These are phyloP conservation scores for Dendrophyllia cribrosa DNA, from an alignment of 64 coral and sea anemone species.

Conservation along the genomic window DNA sequence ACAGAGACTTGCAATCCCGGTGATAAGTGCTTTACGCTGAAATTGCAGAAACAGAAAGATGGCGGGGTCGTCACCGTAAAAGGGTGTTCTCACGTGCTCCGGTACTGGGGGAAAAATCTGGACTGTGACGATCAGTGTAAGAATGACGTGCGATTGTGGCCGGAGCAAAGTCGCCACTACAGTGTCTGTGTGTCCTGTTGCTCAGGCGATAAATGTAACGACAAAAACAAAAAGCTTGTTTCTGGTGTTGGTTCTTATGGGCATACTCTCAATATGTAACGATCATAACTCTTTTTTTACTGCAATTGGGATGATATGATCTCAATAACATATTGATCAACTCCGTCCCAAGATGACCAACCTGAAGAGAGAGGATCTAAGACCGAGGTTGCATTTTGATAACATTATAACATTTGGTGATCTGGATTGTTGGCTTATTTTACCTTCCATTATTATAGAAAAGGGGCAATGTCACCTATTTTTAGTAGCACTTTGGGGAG, in stretches of 20 bases:
- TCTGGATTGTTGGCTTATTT: too few species aligned
- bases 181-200: slow-evolving; percentile 77
- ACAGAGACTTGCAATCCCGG: slow-evolving; percentile 19
- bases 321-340: too few species aligned
- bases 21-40: slow-evolving; percentile 67
- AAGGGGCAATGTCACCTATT: too few species aligned
- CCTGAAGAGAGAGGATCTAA: too few species aligned
- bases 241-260: background rate
- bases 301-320: too few species aligned
- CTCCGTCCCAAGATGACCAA: too few species aligned
- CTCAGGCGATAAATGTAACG: slow-evolving; percentile 72
- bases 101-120: slow-evolving; percentile 65
- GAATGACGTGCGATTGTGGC: slow-evolving; percentile 27
- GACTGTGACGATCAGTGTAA: slow-evolving; percentile 70
- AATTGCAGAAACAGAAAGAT: slow-evolving; percentile 48
- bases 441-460: too few species aligned
- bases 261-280: background rate
- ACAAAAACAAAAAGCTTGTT: background rate
- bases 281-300: background rate
- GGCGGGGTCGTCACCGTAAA: slow-evolving; percentile 47
- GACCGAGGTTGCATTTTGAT: too few species aligned
- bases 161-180: background rate
- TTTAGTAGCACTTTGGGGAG: too few species aligned
- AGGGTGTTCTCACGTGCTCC: slow-evolving; percentile 56
- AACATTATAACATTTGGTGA: too few species aligned